A percentile compares a stretch with the other conserved stretches of the same genome.
phyloP scores from a whole-genome alignment of 2,888 invertebrate species.

The Syrphus vitripennis region DNA sequence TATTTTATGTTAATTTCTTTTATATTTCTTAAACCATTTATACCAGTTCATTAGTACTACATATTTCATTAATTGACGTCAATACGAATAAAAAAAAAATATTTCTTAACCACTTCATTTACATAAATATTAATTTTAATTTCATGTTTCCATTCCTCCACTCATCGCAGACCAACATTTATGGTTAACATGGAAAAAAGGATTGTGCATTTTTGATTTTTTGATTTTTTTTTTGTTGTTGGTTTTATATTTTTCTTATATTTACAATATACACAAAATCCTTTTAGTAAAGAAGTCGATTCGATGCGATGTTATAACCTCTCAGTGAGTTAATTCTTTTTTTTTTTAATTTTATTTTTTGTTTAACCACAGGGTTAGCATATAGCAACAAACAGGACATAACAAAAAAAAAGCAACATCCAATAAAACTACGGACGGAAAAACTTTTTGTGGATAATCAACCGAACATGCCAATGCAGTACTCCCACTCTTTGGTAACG shows the following conservation, averaged over 20 bases:
- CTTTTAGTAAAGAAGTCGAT: conserved; percentile 27
- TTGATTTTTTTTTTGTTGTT: background rate
- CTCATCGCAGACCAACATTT: conserved; percentile 22
- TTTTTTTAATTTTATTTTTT: background rate
- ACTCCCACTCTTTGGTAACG: conserved; percentile 19
- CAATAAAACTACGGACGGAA: conserved; percentile 39
- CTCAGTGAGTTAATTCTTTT: conserved; percentile 18
- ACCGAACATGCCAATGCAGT: conserved; percentile 64
- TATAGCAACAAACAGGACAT: background rate
- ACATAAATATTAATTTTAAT: no score
- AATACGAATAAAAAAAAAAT: no score
- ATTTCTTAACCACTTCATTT: no score
- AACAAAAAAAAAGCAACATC: background rate
- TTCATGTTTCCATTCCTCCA: conserved; percentile 3
- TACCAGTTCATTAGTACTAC: no score
- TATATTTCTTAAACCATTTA: no score
- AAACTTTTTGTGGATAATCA: conserved; percentile 67
- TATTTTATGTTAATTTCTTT: no score
- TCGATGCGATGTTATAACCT: background rate
- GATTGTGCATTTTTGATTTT: conserved; percentile 14
- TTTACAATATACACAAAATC: conserved; percentile 21
- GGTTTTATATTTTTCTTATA: background rate
- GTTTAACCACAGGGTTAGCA: background rate
- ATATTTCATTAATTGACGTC: no score
- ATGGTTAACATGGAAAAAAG: conserved; percentile 14